Evolutionary conservation across 2,888 invertebrate genomes (phyloP).

Genomic region (Orchestes rusci): DNA sequence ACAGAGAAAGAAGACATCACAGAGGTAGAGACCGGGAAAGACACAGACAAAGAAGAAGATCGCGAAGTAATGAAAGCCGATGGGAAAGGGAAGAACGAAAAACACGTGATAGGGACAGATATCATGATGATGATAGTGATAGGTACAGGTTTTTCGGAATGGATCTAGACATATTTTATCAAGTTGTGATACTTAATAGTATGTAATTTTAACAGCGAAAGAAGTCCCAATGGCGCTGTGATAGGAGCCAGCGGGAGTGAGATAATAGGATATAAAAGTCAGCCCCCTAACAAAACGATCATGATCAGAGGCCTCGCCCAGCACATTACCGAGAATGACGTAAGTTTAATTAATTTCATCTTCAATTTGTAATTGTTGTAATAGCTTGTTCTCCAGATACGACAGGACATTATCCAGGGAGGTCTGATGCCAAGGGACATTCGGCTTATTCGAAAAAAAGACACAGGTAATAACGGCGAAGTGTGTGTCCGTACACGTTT

Average conservation of each 20-base stretch:
- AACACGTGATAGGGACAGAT: constrained; percentile 39
- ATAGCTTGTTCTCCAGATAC: constrained; percentile 52
- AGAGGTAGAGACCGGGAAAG: constrained; percentile 37
- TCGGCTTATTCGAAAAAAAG: constrained; percentile 73
- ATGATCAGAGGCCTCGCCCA: constrained; percentile 68
- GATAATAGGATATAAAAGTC: constrained; percentile 45
- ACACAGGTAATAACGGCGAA: constrained; percentile 61
- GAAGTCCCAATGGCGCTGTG: constrained; percentile 39
- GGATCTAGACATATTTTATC: constrained; percentile 26
- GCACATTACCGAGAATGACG: constrained; percentile 71
- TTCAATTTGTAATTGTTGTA: constrained; percentile 1
- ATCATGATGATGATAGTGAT: constrained; percentile 44
- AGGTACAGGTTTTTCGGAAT: constrained; percentile 38
- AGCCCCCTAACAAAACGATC: constrained; percentile 56
- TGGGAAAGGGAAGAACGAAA: constrained; percentile 41
- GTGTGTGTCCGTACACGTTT: not conserved
- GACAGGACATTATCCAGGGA: constrained; percentile 66
- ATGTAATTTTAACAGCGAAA: constrained; percentile 40
- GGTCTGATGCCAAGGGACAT: constrained; percentile 73
- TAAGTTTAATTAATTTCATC: constrained; percentile 42
- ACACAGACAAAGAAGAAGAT: constrained; percentile 35
- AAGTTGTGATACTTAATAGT: constrained; percentile 22
- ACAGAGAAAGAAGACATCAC: constrained; percentile 35
- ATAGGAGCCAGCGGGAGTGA: constrained; percentile 44
- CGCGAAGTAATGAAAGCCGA: constrained; percentile 38